Conservation (phyloP, 2,113 vertebrate genomes). For the Leucopsar rothschildi region DNA sequence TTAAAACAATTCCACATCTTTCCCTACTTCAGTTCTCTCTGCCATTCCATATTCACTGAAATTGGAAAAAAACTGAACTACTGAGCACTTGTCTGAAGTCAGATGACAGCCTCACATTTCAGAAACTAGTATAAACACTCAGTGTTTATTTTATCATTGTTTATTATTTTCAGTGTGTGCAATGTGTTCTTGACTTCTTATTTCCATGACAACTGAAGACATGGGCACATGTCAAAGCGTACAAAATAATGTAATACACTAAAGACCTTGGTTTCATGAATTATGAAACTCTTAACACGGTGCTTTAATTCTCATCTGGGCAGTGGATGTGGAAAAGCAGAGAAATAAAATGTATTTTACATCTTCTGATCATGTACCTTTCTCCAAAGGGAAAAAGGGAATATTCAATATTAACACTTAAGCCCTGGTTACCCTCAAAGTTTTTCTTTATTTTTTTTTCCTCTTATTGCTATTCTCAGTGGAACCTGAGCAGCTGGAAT, state of each 20-base stretch:
- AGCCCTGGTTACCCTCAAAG: background rate
- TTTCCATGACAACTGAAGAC: slow-evolving; percentile 45
- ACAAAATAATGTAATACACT: background rate
- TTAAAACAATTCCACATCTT: background rate
- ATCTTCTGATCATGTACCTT: background rate
- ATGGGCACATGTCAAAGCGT: background rate
- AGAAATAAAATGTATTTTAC: background rate
- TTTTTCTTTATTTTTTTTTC: background rate
- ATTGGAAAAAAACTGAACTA: background rate
- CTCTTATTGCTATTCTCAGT: background rate
- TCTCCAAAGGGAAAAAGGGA: background rate
- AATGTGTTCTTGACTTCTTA: background rate
- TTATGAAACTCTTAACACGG: background rate
- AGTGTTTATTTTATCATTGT: background rate
- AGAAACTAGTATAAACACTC: background rate
- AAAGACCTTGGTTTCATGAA: background rate
- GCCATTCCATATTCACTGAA: background rate
- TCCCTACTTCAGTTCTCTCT: background rate
- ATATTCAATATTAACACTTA: background rate
- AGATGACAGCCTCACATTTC: background rate
- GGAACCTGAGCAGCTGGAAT: background rate
- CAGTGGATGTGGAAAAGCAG: background rate
- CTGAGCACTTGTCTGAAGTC: background rate
- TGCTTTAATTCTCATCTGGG: background rate
- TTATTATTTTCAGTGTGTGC: slow-evolving; percentile 11